Evolutionary conservation across 2,888 invertebrate genomes (phyloP).

Genomic region (Tipula helvola): DNA sequence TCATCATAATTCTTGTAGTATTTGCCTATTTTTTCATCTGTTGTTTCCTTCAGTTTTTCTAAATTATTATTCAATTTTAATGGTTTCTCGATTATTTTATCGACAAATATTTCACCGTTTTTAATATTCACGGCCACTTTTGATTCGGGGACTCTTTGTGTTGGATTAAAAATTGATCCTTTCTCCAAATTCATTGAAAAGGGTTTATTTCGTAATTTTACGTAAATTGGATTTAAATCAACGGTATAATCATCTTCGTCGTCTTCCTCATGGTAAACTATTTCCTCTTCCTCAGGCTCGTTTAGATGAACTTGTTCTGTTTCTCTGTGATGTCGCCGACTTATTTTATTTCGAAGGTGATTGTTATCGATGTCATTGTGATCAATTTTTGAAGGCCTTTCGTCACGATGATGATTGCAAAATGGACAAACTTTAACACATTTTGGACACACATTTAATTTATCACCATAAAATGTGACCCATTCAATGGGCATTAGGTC

Average conservation of each 20-base stretch:
- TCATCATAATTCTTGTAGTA: constrained; percentile 32
- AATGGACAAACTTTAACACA: background rate
- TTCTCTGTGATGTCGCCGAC: background rate
- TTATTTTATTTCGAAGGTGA: background rate
- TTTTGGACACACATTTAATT: background rate
- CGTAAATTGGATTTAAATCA: constrained; percentile 16
- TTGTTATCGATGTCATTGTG: background rate
- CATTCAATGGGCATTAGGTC: background rate
- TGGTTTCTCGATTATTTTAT: constrained; percentile 21
- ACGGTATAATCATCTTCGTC: constrained; percentile 1
- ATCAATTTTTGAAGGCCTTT: background rate
- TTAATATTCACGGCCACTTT: constrained; percentile 8
- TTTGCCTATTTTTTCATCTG: constrained; percentile 26
- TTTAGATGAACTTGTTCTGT: background rate
- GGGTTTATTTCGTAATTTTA: constrained; percentile 6
- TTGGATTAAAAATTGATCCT: constrained; percentile 27
- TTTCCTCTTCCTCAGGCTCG: background rate
- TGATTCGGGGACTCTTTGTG: constrained; percentile 17
- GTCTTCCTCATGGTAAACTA: constrained; percentile 15
- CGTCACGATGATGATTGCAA: background rate
- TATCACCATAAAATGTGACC: background rate
- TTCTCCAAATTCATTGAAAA: constrained; percentile 22
- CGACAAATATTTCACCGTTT: constrained; percentile 18
- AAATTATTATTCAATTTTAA: constrained; percentile 15
- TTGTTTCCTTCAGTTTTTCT: constrained; percentile 13